A percentile compares a stretch with the other conserved stretches of the same genome.
Conservation (phyloP, 2,113 vertebrate species). For the Melanocharis versteri region DNA sequence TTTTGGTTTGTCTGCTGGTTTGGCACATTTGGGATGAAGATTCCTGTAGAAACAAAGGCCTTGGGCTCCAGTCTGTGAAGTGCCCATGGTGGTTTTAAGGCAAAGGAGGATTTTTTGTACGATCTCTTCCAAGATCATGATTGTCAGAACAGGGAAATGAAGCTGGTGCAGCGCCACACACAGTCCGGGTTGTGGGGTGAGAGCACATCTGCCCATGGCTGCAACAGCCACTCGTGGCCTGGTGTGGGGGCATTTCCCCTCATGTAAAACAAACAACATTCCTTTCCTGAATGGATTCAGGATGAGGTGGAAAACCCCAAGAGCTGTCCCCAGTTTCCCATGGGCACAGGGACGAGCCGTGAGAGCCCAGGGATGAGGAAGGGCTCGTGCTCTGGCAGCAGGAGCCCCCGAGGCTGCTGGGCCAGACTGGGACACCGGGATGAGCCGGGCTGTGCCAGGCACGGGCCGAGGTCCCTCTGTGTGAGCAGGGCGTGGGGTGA, state of each 20-base stretch:
- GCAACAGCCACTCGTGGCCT: rapidly evolving
- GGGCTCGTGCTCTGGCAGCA: neutral
- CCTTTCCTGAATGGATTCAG: neutral
- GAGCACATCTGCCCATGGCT: neutral
- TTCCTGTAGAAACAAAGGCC: neutral
- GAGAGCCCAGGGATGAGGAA: neutral
- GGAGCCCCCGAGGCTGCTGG: neutral
- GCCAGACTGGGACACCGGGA: neutral
- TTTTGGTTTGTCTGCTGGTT: conserved; percentile 46
- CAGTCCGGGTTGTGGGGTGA: neutral
- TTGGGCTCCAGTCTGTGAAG: neutral
- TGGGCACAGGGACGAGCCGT: rapidly evolving
- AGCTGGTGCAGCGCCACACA: neutral
- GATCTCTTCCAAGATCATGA: neutral
- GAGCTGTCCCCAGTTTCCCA: rapidly evolving
- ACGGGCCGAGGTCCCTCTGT: rapidly evolving
- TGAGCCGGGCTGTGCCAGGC: neutral
- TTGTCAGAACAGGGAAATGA: neutral
- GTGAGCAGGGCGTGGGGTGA: neutral
- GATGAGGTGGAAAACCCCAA: neutral
- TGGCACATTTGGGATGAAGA: neutral
- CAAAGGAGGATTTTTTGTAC: neutral
- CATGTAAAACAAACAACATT: neutral
- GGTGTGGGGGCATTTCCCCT: rapidly evolving
- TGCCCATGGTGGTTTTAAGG: neutral